Percentiles rank a stretch among this genome's conserved stretches.
Evolutionary conservation across 1,140 invertebrate genomes (phyloP).

Genomic region (Cyrtorhinus lividipennis): DNA sequence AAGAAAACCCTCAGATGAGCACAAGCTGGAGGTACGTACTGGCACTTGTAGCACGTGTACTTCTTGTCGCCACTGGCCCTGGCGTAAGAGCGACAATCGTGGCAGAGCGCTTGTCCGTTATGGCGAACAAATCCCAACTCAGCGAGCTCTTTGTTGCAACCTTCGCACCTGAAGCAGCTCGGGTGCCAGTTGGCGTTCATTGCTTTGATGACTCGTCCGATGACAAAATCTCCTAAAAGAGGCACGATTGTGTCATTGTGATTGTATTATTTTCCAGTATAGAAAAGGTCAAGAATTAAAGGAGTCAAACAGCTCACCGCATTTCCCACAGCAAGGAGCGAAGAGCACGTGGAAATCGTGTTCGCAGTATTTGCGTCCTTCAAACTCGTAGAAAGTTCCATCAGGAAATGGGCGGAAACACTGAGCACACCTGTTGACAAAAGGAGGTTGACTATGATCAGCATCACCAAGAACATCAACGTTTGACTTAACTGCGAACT

Average conservation of each 20-base stretch:
- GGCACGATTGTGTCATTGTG: too few relatives aligned
- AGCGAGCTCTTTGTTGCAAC: constrained; percentile 79
- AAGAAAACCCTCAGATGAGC: too few relatives aligned
- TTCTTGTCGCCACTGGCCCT: constrained; percentile 91
- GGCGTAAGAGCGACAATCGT: constrained; percentile 90
- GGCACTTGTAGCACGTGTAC: constrained; percentile 98
- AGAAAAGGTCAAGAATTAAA: too few relatives aligned
- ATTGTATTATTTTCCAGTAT: too few relatives aligned
- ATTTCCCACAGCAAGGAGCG: constrained; percentile 95
- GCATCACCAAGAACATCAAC: neutral
- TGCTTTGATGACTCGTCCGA: constrained; percentile 96
- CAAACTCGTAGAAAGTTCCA: constrained; percentile 98
- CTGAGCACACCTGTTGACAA: constrained; percentile 76
- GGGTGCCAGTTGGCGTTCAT: constrained; percentile 99
- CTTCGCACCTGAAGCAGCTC: constrained; percentile 89
- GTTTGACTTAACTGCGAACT: constrained; percentile 2
- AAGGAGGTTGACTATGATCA: constrained; percentile 20
- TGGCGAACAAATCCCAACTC: constrained; percentile 96
- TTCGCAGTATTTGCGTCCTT: constrained; percentile 97
- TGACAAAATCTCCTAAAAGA: constrained; percentile 80
- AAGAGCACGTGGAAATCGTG: constrained; percentile 98
- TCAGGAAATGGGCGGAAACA: constrained; percentile 97
- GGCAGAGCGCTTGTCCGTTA: constrained; percentile 82
- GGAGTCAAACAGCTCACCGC: too few relatives aligned
- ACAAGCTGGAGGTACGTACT: too few relatives aligned